These are phyloP conservation scores for Himalopsyche tibetana DNA, from an alignment of 2,888 invertebrate genomes.

Conservation along the genomic window DNA sequence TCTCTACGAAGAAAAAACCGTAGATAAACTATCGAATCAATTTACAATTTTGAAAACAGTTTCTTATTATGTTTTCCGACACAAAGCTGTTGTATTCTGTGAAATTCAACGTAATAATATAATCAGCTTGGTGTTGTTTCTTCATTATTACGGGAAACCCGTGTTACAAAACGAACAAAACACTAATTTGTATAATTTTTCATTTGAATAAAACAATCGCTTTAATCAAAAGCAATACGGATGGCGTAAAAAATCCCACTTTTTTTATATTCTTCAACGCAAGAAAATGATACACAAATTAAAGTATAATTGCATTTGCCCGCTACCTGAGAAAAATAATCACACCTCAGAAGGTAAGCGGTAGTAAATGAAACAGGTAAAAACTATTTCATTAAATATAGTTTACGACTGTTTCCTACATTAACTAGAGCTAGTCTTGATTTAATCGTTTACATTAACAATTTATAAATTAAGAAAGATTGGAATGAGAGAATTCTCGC, in stretches of 20 bases:
- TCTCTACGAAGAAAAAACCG: no score
- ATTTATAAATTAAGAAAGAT: no score
- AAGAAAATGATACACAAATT: conserved; percentile 28
- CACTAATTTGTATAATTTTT: conserved; percentile 20
- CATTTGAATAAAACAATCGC: conserved; percentile 20
- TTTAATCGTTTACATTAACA: no score
- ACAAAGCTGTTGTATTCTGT: background rate
- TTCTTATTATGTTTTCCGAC: background rate
- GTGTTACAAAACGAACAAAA: conserved; percentile 26
- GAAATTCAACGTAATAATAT: conserved; percentile 2
- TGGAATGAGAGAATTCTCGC: no score
- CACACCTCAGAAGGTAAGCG: background rate
- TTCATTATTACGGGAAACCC: conserved; percentile 16
- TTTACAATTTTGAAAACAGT: no score
- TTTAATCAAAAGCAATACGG: conserved; percentile 15
- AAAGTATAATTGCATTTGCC: conserved; percentile 26
- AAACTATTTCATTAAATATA: no score
- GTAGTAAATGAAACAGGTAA: background rate
- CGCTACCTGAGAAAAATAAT: conserved; percentile 6
- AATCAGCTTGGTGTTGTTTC: background rate
- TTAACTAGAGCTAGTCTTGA: no score
- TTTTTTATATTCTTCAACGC: conserved; percentile 11
- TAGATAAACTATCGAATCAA: no score
- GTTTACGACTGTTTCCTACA: no score
- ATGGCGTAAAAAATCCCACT: conserved; percentile 21